Conservation (phyloP, 2,797 vertebrate species). For the Erpetoichthys calabaricus region DNA sequence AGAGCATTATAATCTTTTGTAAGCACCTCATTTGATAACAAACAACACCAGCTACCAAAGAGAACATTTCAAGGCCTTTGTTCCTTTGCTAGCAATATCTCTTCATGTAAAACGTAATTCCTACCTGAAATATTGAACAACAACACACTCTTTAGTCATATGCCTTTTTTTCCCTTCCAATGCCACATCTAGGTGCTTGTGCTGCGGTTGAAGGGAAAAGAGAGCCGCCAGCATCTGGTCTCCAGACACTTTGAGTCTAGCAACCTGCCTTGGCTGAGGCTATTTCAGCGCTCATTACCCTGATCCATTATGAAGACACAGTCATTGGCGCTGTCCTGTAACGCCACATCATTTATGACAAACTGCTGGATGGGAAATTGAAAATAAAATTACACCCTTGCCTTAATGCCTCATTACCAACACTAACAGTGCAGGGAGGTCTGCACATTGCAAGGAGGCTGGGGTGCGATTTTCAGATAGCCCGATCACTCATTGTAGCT, state of each 20-base stretch:
- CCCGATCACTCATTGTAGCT: not conserved
- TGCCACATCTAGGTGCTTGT: slow-evolving; percentile 36
- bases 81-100: too few species aligned
- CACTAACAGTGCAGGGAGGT: slow-evolving; percentile 32
- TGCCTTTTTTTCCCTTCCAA: slow-evolving; percentile 29
- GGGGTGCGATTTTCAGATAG: not conserved
- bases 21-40: too few species aligned
- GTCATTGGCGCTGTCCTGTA: slow-evolving; percentile 34
- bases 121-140: too few species aligned
- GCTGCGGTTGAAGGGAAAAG: slow-evolving; percentile 26
- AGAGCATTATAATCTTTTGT: too few species aligned
- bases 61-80: too few species aligned
- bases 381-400: slow-evolving; percentile 58
- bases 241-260: too few species aligned
- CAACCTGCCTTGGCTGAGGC: slow-evolving; percentile 15
- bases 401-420: slow-evolving; percentile 51
- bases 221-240: slow-evolving; percentile 33
- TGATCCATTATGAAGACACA: slow-evolving; percentile 49
- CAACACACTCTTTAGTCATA: too few species aligned
- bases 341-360: slow-evolving; percentile 41
- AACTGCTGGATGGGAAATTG: slow-evolving; percentile 49
- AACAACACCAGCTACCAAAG: too few species aligned
- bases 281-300: slow-evolving; percentile 67
- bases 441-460: not conserved
- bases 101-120: too few species aligned